phyloP scores from a whole-genome alignment of 1,140 invertebrate genomes.

The Homarus americanus region DNA sequence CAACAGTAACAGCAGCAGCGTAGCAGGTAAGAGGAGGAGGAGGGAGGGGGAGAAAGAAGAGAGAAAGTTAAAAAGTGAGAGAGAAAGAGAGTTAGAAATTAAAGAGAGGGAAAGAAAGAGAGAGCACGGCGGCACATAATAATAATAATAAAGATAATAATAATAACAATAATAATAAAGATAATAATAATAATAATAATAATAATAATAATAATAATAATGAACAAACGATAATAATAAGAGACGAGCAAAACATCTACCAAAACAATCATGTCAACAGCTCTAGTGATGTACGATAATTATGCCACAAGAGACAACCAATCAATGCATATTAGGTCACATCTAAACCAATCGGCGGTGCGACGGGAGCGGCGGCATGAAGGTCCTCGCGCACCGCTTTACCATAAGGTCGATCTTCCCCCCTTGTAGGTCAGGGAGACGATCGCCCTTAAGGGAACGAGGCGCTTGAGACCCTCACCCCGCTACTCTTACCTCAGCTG shows the following conservation, averaged over 20 bases:
- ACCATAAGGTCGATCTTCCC: conserved; percentile 1
- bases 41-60: neutral
- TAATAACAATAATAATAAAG: too few species aligned
- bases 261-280: too few species aligned
- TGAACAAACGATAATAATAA: too few species aligned
- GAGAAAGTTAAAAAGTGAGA: neutral
- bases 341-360: neutral
- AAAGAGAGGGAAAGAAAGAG: neutral
- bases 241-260: too few species aligned
- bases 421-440: neutral
- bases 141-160: too few species aligned
- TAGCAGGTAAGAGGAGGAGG: neutral
- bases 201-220: too few species aligned
- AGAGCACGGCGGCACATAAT: too few species aligned
- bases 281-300: too few species aligned
- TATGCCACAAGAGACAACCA: neutral
- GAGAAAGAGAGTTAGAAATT: neutral
- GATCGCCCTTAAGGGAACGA: neutral
- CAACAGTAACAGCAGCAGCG: neutral
- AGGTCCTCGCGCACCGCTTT: neutral
- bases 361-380: neutral
- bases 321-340: neutral
- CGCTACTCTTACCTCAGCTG: neutral
- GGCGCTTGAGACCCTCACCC: neutral
- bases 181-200: too few species aligned